Conservation (phyloP, 2,797 vertebrate species). For the Phrynocephalus vlangalii region DNA sequence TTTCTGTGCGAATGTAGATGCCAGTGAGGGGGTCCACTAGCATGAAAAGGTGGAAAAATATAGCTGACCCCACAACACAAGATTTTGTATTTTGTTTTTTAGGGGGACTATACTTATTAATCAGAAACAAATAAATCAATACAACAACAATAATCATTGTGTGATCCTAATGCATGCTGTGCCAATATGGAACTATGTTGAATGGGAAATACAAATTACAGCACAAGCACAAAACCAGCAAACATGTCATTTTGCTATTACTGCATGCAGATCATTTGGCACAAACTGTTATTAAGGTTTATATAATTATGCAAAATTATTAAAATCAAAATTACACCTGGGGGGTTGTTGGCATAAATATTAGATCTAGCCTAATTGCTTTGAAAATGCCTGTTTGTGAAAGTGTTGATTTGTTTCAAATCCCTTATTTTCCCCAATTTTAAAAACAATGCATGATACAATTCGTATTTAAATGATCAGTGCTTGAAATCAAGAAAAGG, state of each 20-base stretch:
- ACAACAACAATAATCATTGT: not conserved
- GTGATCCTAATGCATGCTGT: not conserved
- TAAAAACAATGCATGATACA: not conserved
- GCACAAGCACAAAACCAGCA: not conserved
- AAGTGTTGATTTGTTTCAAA: constrained; percentile 15
- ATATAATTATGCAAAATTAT: constrained; percentile 5
- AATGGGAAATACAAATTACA: not conserved
- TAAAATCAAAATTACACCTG: constrained; percentile 2
- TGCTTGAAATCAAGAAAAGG: constrained; percentile 13
- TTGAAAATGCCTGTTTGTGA: constrained; percentile 1
- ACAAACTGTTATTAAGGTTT: constrained; percentile 1
- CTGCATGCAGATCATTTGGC: not conserved
- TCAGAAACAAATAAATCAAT: not conserved
- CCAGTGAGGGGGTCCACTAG: not conserved
- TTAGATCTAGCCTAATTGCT: not conserved
- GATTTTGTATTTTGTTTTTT: not conserved
- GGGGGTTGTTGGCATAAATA: not conserved
- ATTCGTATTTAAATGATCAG: not conserved
- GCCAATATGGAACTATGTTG: not conserved
- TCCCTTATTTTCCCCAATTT: constrained; percentile 10
- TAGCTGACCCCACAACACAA: not conserved
- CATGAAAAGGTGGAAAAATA: not conserved
- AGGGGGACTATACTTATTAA: no score
- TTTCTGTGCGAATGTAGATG: not conserved
- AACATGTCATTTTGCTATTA: not conserved